These are phyloP conservation scores for Elephas maximus DNA, from an alignment of 2,113 vertebrate species.

Conservation along the genomic window DNA sequence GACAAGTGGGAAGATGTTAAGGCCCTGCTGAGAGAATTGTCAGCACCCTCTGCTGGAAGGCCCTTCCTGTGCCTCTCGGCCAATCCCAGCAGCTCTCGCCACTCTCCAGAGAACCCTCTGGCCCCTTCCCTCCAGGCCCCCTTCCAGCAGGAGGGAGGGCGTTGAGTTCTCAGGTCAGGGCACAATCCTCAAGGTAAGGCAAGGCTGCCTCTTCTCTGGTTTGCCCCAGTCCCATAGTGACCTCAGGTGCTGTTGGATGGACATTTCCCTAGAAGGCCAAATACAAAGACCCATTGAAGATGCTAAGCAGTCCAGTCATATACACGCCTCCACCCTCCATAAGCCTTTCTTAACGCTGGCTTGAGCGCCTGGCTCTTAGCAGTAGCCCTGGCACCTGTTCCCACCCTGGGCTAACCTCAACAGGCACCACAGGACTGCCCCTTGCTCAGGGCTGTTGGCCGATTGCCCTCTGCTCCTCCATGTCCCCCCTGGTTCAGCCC, in stretches of 20 bases:
- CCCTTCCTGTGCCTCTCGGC: constrained; percentile 44
- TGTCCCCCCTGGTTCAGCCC: background rate
- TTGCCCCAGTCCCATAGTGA: background rate
- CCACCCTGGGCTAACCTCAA: too few relatives aligned
- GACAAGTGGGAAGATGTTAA: background rate
- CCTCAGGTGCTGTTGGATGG: background rate
- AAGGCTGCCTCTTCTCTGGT: background rate
- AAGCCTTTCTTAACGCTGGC: background rate
- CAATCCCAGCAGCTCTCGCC: background rate
- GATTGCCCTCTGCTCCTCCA: background rate
- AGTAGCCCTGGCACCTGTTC: too few relatives aligned
- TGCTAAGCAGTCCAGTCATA: background rate
- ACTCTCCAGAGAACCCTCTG: background rate
- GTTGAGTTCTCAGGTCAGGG: background rate
- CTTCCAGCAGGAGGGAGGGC: background rate
- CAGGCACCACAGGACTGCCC: background rate
- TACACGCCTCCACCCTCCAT: background rate
- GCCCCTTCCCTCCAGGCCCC: background rate
- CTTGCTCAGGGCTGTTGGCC: background rate
- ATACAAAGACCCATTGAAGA: background rate
- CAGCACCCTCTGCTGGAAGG: background rate
- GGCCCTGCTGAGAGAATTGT: background rate
- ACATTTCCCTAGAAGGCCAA: background rate
- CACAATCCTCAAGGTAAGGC: background rate
- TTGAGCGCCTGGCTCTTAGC: background rate